Base-by-base conservation (phyloP, 2,797 vertebrate genomes). In the Heteromormyrus szaboi region DNA sequence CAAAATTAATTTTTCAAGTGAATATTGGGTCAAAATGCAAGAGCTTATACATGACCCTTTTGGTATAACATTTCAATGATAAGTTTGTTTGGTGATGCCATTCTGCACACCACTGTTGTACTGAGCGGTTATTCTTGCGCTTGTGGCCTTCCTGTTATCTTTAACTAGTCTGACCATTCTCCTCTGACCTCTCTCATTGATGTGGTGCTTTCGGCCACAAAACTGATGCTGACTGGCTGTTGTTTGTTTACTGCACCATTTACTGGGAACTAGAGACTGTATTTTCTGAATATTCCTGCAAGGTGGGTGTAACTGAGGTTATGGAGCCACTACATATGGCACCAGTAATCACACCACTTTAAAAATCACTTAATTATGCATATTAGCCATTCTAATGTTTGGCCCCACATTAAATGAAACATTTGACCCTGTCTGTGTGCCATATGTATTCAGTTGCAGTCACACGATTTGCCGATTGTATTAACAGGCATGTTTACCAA, bases 131-230 rank as follows among this genome's bases (percentile, higher is more conserved):
- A 79, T 79, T 41, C 37, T 17, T 41, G 5, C 17, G 2, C 72
- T 19, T 79, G 37, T 79, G 72, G 72, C 37, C 33, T 79, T 79
- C 37, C 17, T n/a, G 17, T 79, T 79, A 8, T 19, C 37, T 79
- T n/a, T 79, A 76, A 76, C 29, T 17, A 17, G 4, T 79, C 72
- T 79, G 17, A 37, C 37, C 37, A 44, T n/a, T 79, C 72, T 79
- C 72, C 72, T 46, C 72, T 81, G 72, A 79, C 14, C 33, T 79
- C 68, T 76, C 72, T 79, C 76, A 72, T 81, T 81, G 41, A n/a
- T 46, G 41, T 44, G 37, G 37, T 81, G 19, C 76, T 46, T 46
- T 81, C 4, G 6, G 41, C 76, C 19, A 7, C 76, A 46, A 46
- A 81, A 81, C 37, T 46, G 76, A 8, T n/a, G 29, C 68, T 41